Base-by-base conservation (phyloP, 2,888 invertebrate genomes). In the Galerucella nymphaeae region DNA sequence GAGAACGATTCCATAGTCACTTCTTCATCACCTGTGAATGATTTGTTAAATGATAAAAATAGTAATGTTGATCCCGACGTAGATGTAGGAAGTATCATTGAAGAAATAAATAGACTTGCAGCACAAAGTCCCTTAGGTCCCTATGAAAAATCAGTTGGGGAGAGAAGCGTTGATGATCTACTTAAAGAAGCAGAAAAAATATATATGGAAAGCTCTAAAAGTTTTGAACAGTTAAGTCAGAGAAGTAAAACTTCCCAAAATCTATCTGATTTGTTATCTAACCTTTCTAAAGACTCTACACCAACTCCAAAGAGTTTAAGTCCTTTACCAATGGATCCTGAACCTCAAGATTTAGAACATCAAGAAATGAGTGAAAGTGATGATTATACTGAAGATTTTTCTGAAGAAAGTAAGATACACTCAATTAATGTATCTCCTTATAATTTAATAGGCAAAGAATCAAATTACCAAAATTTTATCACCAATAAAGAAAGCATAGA, bases 41-140 rank as follows among this genome's bases (percentile, higher is more conserved):
- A 84, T 74, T 76, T 86, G 42, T 85, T 85, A 74, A 83, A 84
- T 73, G 86, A 86, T 71, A 82, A 81, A 41, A 80, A 82, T 58
- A 80, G 77, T 67, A 78, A 79, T 53, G 66, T 75, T 23, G 81
- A 82, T 57, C 88, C 87, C 61, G 90, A 90, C 78, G 88, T 90
- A 65, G 92, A 92, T 85, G 90, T 92, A 10, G 92, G 90, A 78
- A 90, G 89, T 85, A 91, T 93, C 83, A 90, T 93, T 78, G 91
- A 89, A 80, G 92, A 93, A 86, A 92, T 93, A 3, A 91, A 90
- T 77, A 90, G 91, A 75, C 82, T 86, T 41, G 86, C 86, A 11
- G 86, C 86, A 1, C 83, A 86, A 78, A 87, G 87, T 77, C 86
- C 87, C 11, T 78, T 87, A 45, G 86, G 87, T 5, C 85, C 86